Conservation (phyloP, 2,888 invertebrate genomes). For the Drosophila limbata region DNA sequence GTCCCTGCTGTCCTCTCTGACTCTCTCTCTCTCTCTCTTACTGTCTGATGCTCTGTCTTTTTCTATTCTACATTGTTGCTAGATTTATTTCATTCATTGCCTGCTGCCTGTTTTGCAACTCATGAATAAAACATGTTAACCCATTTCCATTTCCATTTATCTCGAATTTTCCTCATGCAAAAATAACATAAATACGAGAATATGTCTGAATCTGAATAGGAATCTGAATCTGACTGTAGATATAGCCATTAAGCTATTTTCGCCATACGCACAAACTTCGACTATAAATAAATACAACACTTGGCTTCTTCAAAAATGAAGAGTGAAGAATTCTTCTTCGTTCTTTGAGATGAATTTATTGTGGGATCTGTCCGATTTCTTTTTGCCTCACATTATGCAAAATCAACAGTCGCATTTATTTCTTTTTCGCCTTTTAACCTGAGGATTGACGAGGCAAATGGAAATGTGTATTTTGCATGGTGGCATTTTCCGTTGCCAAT, state of each 20-base stretch:
- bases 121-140: conserved; percentile 68
- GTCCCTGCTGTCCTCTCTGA: not conserved
- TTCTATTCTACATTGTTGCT: not conserved
- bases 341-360: conserved; percentile 52
- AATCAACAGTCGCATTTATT: conserved; percentile 67
- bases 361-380: conserved; percentile 54
- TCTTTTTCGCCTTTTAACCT: conserved; percentile 43
- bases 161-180: conserved; percentile 46
- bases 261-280: conserved; percentile 44
- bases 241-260: conserved; percentile 57
- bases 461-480: conserved; percentile 17
- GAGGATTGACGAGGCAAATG: conserved; percentile 63
- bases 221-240: conserved; percentile 20
- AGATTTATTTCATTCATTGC: conserved; percentile 56
- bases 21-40: not conserved
- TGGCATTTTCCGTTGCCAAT: conserved; percentile 34
- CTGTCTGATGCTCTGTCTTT: not conserved
- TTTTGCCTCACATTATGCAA: conserved; percentile 38
- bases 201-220: conserved; percentile 13
- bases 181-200: conserved; percentile 12
- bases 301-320: conserved; percentile 33
- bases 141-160: conserved; percentile 78
- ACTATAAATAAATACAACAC: conserved; percentile 74
- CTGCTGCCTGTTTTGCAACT: conserved; percentile 15
- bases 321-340: conserved; percentile 30